phyloP scores from a whole-genome alignment of 1,140 invertebrate species.

The Pogonomyrmex barbatus region DNA sequence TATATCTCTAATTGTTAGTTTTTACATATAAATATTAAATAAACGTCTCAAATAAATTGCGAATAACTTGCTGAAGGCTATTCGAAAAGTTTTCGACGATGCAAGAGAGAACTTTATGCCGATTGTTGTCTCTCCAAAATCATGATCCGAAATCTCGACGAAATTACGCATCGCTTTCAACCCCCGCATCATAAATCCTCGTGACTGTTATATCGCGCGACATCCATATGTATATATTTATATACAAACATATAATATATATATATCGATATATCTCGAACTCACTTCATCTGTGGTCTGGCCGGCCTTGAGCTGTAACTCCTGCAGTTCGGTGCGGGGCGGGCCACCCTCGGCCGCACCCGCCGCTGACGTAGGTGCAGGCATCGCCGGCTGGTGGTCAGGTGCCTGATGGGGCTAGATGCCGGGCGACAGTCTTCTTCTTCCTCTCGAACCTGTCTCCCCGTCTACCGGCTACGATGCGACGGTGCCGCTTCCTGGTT shows the following conservation, averaged over 20 bases:
- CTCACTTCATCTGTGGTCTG: constrained; percentile 96
- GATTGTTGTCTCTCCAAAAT: neutral
- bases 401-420: constrained; percentile 40
- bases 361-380: constrained; percentile 87
- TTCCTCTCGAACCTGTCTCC: neutral
- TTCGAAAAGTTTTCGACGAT: neutral
- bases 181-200: constrained; percentile 36
- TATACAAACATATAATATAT: neutral
- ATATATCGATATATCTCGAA: neutral
- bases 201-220: constrained; percentile 17
- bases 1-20: neutral
- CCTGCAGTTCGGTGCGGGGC: constrained; percentile 94
- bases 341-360: constrained; percentile 88
- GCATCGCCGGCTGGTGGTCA: constrained; percentile 81
- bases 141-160: neutral
- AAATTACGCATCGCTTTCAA: neutral
- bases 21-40: neutral
- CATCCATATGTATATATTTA: neutral
- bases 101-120: neutral
- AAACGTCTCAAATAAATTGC: constrained; percentile 1
- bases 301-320: constrained; percentile 94
- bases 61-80: neutral
- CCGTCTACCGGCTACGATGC: neutral
- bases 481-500: neutral
- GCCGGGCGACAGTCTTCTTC: constrained; percentile 11